Evolutionary conservation across 2,888 invertebrate genomes (phyloP).

Genomic region (Phyto melanocephala): DNA sequence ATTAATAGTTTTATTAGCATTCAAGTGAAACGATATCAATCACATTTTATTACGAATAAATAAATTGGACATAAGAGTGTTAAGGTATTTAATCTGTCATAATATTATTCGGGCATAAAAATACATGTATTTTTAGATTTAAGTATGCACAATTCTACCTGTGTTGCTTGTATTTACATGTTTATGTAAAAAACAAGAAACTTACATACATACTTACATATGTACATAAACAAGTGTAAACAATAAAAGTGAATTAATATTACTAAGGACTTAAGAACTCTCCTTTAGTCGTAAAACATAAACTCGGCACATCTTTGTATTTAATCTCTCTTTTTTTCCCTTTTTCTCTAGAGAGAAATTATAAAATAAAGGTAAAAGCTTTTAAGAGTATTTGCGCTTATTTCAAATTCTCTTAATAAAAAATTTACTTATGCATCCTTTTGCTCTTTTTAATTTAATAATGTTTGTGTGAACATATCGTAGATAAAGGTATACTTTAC

Average conservation of each 20-base stretch:
- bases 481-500: too few species aligned
- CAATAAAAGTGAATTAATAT: background rate
- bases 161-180: too few species aligned
- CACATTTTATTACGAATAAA: too few species aligned
- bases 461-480: background rate
- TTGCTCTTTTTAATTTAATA: background rate
- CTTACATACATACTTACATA: background rate
- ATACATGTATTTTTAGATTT: too few species aligned
- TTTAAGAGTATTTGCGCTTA: background rate
- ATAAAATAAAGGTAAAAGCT: background rate
- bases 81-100: too few species aligned
- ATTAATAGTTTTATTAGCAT: background rate
- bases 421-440: background rate
- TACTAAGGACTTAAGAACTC: background rate
- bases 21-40: too few species aligned
- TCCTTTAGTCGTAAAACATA: too few species aligned
- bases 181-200: background rate
- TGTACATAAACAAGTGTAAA: background rate
- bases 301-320: background rate
- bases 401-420: background rate
- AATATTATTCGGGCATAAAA: too few species aligned
- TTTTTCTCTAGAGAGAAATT: background rate
- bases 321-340: background rate
- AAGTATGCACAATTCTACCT: too few species aligned
- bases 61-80: too few species aligned